phyloP scores from a whole-genome alignment of 2,888 invertebrate species.

The Eupithecia dodoneata region DNA sequence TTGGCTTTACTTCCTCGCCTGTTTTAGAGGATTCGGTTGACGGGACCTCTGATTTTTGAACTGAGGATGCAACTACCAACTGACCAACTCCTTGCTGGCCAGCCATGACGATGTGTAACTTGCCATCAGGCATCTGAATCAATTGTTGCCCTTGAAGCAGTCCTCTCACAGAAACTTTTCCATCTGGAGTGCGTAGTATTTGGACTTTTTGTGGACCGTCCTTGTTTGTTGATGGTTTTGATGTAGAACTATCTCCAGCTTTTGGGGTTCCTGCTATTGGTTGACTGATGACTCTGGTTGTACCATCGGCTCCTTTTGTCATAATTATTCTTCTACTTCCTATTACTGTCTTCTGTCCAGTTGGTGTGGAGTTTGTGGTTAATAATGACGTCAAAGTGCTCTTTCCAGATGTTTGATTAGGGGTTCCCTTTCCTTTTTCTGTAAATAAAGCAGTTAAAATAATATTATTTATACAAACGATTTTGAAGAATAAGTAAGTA shows the following conservation, averaged over 20 bases:
- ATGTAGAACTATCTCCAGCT: conserved; percentile 55
- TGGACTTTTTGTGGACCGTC: conserved; percentile 91
- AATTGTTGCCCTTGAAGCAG: conserved; percentile 96
- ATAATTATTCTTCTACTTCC: conserved; percentile 88
- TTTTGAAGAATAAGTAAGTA: not conserved
- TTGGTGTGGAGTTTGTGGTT: conserved; percentile 79
- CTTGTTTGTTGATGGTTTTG: conserved; percentile 66
- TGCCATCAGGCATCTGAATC: conserved; percentile 96
- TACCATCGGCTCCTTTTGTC: conserved; percentile 89
- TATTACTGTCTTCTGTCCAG: conserved; percentile 86
- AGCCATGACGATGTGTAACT: conserved; percentile 92
- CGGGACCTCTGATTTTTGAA: conserved; percentile 44
- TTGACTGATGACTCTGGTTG: conserved; percentile 86
- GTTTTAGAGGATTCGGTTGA: conserved; percentile 42
- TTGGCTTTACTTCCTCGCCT: conserved; percentile 44
- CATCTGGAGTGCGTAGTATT: conserved; percentile 95
- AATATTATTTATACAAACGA: not conserved
- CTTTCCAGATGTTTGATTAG: conserved; percentile 84
- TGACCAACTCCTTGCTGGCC: conserved; percentile 84
- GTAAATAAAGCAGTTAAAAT: conserved; percentile 57
- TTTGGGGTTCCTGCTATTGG: conserved; percentile 76
- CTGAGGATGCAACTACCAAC: conserved; percentile 69
- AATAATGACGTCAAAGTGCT: conserved; percentile 87
- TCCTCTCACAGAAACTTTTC: conserved; percentile 95
- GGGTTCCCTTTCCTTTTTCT: conserved; percentile 72